Evolutionary conservation across 1,140 invertebrate species (phyloP).

Genomic region (Pantala flavescens): DNA sequence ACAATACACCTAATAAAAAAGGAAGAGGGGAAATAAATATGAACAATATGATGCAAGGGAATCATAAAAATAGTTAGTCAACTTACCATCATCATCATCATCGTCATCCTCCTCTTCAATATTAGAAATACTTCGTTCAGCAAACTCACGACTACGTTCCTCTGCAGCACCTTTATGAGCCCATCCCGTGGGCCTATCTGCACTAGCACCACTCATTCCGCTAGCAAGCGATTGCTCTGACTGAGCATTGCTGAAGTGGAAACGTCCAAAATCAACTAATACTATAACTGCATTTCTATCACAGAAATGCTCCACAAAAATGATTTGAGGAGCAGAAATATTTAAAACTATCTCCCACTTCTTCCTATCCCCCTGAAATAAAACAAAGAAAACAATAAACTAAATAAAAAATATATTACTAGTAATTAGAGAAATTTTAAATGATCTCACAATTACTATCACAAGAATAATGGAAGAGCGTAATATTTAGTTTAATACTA

Average conservation of each 20-base stretch:
- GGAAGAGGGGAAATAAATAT: too few species aligned
- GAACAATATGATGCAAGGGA: too few species aligned
- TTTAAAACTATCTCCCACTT: slow-evolving; percentile 82
- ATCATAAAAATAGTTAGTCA: too few species aligned
- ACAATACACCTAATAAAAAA: too few species aligned
- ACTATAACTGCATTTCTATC: slow-evolving; percentile 69
- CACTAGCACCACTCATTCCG: background rate
- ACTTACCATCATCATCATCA: slow-evolving; percentile 31
- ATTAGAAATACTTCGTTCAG: background rate
- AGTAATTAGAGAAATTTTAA: slow-evolving; percentile 12
- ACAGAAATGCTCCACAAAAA: slow-evolving; percentile 72
- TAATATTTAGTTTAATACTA: too few species aligned
- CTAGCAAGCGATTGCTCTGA: background rate
- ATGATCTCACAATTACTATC: too few species aligned
- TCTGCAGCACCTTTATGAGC: background rate
- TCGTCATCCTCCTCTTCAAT: slow-evolving; percentile 31
- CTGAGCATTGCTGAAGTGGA: slow-evolving; percentile 57
- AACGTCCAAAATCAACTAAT: slow-evolving; percentile 72
- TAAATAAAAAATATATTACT: slow-evolving; percentile 17
- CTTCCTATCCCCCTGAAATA: slow-evolving; percentile 46
- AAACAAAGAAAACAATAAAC: slow-evolving; percentile 23
- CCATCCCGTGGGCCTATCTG: background rate
- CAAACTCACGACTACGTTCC: background rate
- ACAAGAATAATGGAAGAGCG: too few species aligned
- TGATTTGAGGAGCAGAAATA: slow-evolving; percentile 85